Base-by-base conservation (phyloP, 2,888 invertebrate species). In the Yponomeuta plumbellus region DNA sequence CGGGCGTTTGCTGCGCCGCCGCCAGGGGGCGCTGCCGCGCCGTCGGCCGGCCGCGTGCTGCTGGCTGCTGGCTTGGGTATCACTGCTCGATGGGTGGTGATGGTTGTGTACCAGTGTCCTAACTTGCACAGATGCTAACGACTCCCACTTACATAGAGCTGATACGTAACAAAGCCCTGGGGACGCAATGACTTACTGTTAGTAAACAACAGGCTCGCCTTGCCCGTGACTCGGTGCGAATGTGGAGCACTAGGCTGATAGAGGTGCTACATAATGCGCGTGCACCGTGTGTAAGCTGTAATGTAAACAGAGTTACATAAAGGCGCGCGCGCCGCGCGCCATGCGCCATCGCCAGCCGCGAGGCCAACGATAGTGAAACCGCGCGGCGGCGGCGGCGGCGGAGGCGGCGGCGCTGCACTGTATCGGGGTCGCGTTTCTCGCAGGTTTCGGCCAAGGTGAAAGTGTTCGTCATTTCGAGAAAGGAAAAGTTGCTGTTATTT, bases 401-500 rank as follows among this genome's bases (percentile, higher is more conserved):
- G 39, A 5, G 39, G 5, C 39, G 39, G 2, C 4, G 17, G 44
- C 44, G 17, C 17, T 17, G 44, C 17, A 13, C 34, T 13, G 20
- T 23, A 57, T 11, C 56, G 40, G 23, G 34, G 26, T 61, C 69
- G 71, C 69, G 68, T 83, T 80, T 83, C 80, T 83, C 80, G 81
- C 76, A 74, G 75, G 81, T 85, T 86, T 86, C 80, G 85, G 83
- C 80, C 76, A 75, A 78, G 86, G 90, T 84, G 90, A 90, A 90
- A 90, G 90, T 88, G 83, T 80, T 84, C 81, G 80, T 80, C 78
- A 81, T 87, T 86, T 89, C 87, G 84, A 86, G 90, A 89, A 90
- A 89, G 89, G 84, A 88, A 88, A 88, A 88, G 89, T 87, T 83
- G 84, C 81, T 20, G 65, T 83, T 80, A 83, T 86, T 87, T 88